These are phyloP conservation scores for Lineus longissimus DNA, from an alignment of 1,140 invertebrate species.

Conservation along the genomic window DNA sequence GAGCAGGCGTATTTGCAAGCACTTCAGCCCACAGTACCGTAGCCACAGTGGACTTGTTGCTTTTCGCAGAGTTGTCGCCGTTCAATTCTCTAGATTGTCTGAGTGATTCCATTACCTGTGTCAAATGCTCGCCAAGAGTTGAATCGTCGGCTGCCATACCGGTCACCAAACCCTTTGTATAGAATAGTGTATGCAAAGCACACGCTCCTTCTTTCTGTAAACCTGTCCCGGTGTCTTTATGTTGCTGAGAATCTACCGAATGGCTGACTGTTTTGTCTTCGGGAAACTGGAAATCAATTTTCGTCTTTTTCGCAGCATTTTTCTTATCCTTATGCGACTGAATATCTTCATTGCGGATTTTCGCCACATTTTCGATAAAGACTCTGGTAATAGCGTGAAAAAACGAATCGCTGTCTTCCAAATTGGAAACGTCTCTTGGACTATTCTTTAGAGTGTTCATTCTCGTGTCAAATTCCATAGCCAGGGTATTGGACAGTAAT, in stretches of 20 bases:
- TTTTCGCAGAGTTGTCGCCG: constrained; percentile 6
- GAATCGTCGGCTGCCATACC: not conserved
- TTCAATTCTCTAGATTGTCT: not conserved
- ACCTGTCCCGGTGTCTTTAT: not conserved
- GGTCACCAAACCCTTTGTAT: not conserved
- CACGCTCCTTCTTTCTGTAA: not conserved
- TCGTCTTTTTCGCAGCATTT: not conserved
- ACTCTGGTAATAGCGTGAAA: constrained; percentile 7
- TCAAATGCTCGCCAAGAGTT: not conserved
- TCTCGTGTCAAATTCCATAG: not conserved
- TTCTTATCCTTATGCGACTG: constrained; percentile 4
- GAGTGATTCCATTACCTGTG: not conserved
- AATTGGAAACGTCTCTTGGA: not conserved
- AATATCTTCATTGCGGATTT: not conserved
- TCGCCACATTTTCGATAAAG: not conserved
- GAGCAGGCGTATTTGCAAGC: constrained; percentile 1
- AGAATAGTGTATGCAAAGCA: constrained; percentile 4
- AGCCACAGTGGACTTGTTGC: constrained; percentile 3
- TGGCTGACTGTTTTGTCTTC: not conserved
- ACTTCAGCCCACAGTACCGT: not conserved
- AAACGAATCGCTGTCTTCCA: constrained; percentile 6
- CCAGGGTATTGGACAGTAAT: not conserved
- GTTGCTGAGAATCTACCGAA: not conserved
- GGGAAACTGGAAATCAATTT: constrained; percentile 1
- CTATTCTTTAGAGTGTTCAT: not conserved